phyloP scores from a whole-genome alignment of 1,140 invertebrate species.

The Archivesica marissinica region DNA sequence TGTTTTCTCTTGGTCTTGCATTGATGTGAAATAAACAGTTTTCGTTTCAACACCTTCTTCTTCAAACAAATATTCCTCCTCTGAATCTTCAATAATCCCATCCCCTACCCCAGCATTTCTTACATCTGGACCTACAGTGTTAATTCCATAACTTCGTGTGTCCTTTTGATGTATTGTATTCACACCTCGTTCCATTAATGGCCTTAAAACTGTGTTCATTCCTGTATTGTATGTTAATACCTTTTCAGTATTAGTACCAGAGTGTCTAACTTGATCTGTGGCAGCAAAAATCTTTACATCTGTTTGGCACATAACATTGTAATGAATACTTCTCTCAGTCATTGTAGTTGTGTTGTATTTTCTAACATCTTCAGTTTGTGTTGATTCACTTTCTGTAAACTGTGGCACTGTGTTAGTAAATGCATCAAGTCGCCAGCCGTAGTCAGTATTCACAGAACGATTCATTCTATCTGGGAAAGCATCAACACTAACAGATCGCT shows the following conservation, averaged over 20 bases:
- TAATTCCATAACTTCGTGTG: conserved; percentile 55
- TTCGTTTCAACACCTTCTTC: conserved; percentile 61
- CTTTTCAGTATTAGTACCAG: conserved; percentile 76
- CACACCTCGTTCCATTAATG: conserved; percentile 62
- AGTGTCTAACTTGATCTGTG: conserved; percentile 74
- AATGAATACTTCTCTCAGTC: conserved; percentile 72
- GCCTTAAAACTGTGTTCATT: conserved; percentile 72
- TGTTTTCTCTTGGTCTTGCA: conserved; percentile 23
- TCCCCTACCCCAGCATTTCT: conserved; percentile 67
- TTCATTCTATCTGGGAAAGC: conserved; percentile 75
- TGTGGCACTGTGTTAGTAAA: conserved; percentile 76
- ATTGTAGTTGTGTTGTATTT: conserved; percentile 73
- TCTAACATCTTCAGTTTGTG: conserved; percentile 77
- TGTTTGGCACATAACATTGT: conserved; percentile 72
- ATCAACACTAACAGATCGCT: conserved; percentile 74
- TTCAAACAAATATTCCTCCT: conserved; percentile 62
- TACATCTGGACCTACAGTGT: conserved; percentile 57
- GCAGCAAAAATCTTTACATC: conserved; percentile 77
- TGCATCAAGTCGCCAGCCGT: conserved; percentile 77
- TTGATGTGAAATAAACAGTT: conserved; percentile 51
- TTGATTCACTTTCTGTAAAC: conserved; percentile 77
- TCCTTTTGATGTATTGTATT: conserved; percentile 53
- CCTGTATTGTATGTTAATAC: conserved; percentile 64
- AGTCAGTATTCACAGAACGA: conserved; percentile 74
- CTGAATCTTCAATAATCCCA: conserved; percentile 67